These are phyloP conservation scores for Bellardia bayeri DNA, from an alignment of 2,888 invertebrate species.

Conservation along the genomic window DNA sequence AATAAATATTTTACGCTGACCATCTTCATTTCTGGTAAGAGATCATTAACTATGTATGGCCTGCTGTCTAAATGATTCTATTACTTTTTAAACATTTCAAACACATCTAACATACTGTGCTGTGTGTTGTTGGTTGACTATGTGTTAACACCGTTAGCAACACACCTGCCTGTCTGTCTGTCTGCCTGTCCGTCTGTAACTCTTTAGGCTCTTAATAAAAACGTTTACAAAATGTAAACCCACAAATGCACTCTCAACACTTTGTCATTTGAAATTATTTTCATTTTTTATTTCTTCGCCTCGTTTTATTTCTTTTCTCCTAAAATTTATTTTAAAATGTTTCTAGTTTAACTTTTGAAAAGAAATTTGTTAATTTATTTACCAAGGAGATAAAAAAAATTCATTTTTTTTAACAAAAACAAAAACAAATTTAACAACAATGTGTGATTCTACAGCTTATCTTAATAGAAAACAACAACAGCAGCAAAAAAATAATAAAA, in stretches of 20 bases:
- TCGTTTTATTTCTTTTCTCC: neutral
- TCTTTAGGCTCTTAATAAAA: slow-evolving; percentile 7
- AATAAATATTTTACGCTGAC: slow-evolving; percentile 30
- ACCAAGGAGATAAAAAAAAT: slow-evolving; percentile 37
- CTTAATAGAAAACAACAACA: slow-evolving; percentile 54
- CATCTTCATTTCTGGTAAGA: neutral
- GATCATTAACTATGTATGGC: slow-evolving; percentile 40
- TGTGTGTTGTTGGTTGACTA: neutral
- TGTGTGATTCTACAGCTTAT: slow-evolving; percentile 62
- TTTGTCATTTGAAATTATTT: slow-evolving; percentile 53
- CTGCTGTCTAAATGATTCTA: slow-evolving; percentile 20
- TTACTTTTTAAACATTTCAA: neutral
- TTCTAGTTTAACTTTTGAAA: slow-evolving; percentile 27
- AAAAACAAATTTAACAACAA: slow-evolving; percentile 37
- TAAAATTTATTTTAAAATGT: neutral
- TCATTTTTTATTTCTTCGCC: neutral
- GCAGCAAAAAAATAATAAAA: neutral
- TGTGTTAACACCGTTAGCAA: slow-evolving; percentile 24
- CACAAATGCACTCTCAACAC: slow-evolving; percentile 60
- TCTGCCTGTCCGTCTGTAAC: neutral
- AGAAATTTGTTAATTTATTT: slow-evolving; percentile 60
- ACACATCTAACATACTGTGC: neutral
- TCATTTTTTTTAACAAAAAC: neutral
- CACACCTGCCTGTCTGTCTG: slow-evolving; percentile 38
- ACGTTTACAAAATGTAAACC: slow-evolving; percentile 9